Conservation (phyloP, 2,113 vertebrate species). For the Menura novaehollandiae region DNA sequence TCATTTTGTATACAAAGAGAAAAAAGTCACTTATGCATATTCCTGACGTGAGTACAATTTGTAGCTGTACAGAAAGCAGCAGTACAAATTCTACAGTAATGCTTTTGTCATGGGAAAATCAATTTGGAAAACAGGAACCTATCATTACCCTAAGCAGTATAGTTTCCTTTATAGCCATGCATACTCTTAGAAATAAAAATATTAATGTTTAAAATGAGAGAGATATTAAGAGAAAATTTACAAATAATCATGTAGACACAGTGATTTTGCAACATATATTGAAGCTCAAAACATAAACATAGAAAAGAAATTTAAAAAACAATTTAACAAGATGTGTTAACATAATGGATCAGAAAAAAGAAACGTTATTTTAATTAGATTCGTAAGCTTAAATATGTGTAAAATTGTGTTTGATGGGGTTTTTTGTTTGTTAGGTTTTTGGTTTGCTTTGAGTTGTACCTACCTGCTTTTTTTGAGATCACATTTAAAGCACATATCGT, state of each 20-base stretch:
- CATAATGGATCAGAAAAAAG: background rate
- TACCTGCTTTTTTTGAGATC: background rate
- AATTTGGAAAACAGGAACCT: conserved; percentile 19
- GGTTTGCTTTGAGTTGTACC: background rate
- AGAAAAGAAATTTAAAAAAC: background rate
- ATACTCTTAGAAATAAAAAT: background rate
- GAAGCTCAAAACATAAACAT: background rate
- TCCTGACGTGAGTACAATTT: background rate
- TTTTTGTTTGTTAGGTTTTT: background rate
- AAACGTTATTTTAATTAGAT: background rate
- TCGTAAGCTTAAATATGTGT: background rate
- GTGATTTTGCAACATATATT: background rate
- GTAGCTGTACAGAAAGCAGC: background rate
- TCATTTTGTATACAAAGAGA: background rate
- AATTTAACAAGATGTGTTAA: background rate
- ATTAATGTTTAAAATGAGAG: background rate
- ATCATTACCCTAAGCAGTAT: background rate
- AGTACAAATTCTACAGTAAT: conserved; percentile 23
- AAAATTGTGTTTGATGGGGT: background rate
- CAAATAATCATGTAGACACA: background rate
- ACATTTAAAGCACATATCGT: background rate
- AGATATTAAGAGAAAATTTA: background rate
- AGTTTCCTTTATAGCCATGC: background rate
- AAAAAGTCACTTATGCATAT: background rate
- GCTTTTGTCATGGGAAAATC: conserved; percentile 17